Evolutionary conservation across 1,140 invertebrate species (phyloP).

Genomic region (Nephila pilipes): DNA sequence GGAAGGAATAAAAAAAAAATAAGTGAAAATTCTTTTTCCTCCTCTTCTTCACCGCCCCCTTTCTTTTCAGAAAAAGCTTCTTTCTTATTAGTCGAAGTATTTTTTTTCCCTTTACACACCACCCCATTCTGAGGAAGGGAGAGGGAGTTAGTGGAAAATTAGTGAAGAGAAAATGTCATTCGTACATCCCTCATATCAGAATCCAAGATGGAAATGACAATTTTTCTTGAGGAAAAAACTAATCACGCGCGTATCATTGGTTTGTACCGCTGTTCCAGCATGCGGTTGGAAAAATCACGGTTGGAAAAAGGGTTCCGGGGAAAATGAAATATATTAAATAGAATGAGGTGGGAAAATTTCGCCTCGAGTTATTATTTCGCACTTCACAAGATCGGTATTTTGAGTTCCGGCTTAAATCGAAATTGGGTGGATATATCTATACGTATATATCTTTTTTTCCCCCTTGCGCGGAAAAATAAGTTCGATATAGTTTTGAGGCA

Average conservation of each 20-base stretch:
- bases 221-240: conserved; percentile 38
- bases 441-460: background rate
- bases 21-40: conserved; percentile 21
- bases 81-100: conserved; percentile 55
- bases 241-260: conserved; percentile 29
- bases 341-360: conserved; percentile 40
- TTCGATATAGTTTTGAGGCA: background rate
- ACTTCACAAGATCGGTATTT: background rate
- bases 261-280: background rate
- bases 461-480: no score
- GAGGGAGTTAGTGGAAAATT: conserved; percentile 28
- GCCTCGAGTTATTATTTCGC: conserved; percentile 13
- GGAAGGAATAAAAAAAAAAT: background rate
- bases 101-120: background rate
- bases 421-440: background rate
- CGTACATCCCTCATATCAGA: background rate
- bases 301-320: background rate
- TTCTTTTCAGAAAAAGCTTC: conserved; percentile 35
- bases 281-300: conserved; percentile 9
- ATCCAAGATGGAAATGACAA: background rate
- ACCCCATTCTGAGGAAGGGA: background rate
- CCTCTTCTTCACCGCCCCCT: background rate
- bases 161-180: conserved; percentile 36
- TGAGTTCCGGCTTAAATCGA: background rate
- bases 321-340: conserved; percentile 29